Conservation (phyloP, 1,140 invertebrate genomes). For the Sinonovacula constricta region DNA sequence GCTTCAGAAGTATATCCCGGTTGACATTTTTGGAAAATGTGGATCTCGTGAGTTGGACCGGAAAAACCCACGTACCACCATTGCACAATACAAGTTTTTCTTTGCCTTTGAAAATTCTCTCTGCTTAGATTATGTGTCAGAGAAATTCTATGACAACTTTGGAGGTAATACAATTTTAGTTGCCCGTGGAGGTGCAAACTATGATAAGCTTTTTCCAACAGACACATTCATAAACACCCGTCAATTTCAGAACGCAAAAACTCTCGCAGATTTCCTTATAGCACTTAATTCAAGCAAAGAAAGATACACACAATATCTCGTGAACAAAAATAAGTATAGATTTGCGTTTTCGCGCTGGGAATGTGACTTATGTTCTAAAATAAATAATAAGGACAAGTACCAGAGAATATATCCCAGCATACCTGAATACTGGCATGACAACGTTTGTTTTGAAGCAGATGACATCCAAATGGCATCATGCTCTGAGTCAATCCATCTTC, state of each 20-base stretch:
- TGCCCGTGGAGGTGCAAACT: neutral
- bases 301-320: neutral
- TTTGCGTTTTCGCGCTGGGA: neutral
- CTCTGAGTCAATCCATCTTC: too few species aligned
- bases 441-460: neutral
- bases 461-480: neutral
- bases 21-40: neutral
- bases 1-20: neutral
- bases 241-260: neutral
- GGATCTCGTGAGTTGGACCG: neutral
- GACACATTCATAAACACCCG: neutral
- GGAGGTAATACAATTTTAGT: neutral
- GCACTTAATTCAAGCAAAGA: neutral
- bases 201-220: neutral
- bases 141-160: neutral
- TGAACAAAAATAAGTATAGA: neutral
- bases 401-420: neutral
- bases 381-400: neutral
- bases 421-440: neutral
- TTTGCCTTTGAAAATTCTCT: slow-evolving; percentile 13
- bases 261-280: neutral
- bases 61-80: neutral
- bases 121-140: neutral
- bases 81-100: neutral
- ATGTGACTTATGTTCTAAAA: neutral